Base-by-base conservation (phyloP, 2,888 invertebrate species). In the Agrotis segetum region DNA sequence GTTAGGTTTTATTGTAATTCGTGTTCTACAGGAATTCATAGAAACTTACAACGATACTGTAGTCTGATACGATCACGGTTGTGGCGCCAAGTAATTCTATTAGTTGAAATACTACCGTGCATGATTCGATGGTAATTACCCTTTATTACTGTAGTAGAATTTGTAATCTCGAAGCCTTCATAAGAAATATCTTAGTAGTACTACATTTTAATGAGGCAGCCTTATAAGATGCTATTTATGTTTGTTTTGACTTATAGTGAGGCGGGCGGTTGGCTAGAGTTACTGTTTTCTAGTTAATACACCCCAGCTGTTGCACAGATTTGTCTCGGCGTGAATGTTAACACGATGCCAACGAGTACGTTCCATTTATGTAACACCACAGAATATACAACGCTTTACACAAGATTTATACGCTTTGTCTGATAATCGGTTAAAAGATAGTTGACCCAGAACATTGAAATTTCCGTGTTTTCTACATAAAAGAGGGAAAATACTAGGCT, bases 201-300 rank as follows among this genome's bases (percentile, higher is more conserved):
- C 47, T 58, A 53, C 34, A 49, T 66, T 64, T 67, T 44, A 61
- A 58, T 67, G 60, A 55, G 19, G 14, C 55, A 76, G 72, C 16
- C 73, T 84, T 66, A 46, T 67, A 44, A 88, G 83, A 86, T 82
- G 77, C 76, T 78, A 72, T 58, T 73, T 56, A 72, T 83, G 84
- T 86, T 86, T 85, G 85, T 81, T 86, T 81, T 85, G 84, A 88
- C 88, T 87, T 77, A 76, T 69, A 88, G 88, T 85, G 81, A 74
- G 83, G 86, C 88, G 85, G 85, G 84, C 83, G 77, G 72, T 79
- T 84, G 84, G 74, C 84, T 69, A 77, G 72, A 81, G 81, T 83
- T 71, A 81, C 85, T 82, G 81, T 86, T 88, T 87, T 82, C 87
- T 85, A 87, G 85, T 85, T 86, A 86, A 85, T 85, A 78, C 86